Conservation (phyloP, 2,113 vertebrate species). For the Cebidichthys violaceus region DNA sequence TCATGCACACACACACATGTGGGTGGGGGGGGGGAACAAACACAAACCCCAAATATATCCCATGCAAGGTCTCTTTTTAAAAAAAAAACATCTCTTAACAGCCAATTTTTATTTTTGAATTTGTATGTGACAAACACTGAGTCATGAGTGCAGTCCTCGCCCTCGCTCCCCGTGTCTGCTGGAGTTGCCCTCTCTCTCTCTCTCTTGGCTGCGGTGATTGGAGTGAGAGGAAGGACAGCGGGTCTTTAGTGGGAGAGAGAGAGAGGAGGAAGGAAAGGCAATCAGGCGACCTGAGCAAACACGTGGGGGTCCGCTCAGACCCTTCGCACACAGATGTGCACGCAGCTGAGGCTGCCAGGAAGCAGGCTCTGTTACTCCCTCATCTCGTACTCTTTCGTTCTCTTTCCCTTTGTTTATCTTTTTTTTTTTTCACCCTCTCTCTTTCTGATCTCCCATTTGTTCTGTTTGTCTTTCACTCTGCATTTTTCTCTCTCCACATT, state of each 20-base stretch:
- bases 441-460: constrained; percentile 34
- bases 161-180: constrained; percentile 42
- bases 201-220: constrained; percentile 69
- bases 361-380: constrained; percentile 80
- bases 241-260: constrained; percentile 82
- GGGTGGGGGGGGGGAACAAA: constrained; percentile 21
- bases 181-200: constrained; percentile 59
- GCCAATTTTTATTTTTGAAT: not conserved
- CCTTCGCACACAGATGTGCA: constrained; percentile 83
- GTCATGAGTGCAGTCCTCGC: constrained; percentile 59
- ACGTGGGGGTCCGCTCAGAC: constrained; percentile 78
- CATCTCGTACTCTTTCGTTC: constrained; percentile 64
- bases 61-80: not conserved
- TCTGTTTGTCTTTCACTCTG: constrained; percentile 59
- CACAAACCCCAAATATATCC: constrained; percentile 40
- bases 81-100: not conserved
- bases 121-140: constrained; percentile 42
- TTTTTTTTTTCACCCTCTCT: constrained; percentile 55
- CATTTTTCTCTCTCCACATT: not conserved
- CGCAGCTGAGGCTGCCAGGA: constrained; percentile 86
- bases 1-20: constrained; percentile 20
- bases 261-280: constrained; percentile 86
- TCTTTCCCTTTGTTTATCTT: constrained; percentile 50
- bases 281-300: constrained; percentile 86
- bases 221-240: constrained; percentile 85